Percentiles rank a stretch among this genome's conserved stretches.
phyloP scores from a whole-genome alignment of 2,888 invertebrate genomes.

The Carabus problematicus region DNA sequence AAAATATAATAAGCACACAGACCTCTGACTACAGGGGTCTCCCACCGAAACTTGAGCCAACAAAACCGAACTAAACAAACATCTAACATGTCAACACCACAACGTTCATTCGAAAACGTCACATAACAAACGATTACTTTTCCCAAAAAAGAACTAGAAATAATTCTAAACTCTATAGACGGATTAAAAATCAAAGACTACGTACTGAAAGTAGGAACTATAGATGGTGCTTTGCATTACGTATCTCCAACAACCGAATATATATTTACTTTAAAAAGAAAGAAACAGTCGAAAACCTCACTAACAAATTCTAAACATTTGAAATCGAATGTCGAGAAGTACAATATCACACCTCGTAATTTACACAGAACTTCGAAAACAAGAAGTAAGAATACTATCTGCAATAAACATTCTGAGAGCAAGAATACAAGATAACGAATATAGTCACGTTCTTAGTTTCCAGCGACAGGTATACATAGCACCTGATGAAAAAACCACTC shows the following conservation, averaged over 20 bases:
- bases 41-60: background rate
- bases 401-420: constrained; percentile 1
- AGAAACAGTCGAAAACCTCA: too few relatives aligned
- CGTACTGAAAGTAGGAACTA: background rate
- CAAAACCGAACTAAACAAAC: background rate
- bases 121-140: constrained; percentile 1
- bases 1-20: background rate
- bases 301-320: too few relatives aligned
- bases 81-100: background rate
- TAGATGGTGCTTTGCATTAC: too few relatives aligned
- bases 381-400: too few relatives aligned
- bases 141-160: constrained; percentile 7
- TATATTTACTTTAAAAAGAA: too few relatives aligned
- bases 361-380: too few relatives aligned
- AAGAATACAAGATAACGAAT: background rate
- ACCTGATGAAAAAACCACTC: too few relatives aligned
- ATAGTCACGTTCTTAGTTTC: too few relatives aligned
- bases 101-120: background rate
- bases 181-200: constrained; percentile 3
- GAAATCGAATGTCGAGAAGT: too few relatives aligned
- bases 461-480: too few relatives aligned
- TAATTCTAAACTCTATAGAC: background rate
- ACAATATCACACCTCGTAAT: too few relatives aligned
- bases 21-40: background rate
- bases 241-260: too few relatives aligned